These are phyloP conservation scores for Macroglossus sobrinus DNA, from an alignment of 2,113 vertebrate genomes.

Conservation along the genomic window DNA sequence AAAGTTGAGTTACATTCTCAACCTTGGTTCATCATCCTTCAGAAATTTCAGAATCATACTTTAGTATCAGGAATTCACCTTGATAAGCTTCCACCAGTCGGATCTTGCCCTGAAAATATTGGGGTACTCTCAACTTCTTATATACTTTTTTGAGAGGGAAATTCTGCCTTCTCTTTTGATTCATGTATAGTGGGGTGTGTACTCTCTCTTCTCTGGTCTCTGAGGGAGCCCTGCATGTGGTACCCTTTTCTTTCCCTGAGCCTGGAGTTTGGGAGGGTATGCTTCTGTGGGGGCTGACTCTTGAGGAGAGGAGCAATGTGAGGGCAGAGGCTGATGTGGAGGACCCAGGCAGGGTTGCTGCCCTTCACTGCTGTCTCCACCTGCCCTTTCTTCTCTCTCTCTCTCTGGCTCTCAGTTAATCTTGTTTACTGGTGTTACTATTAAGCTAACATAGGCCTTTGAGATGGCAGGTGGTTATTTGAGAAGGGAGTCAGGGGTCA, in stretches of 20 bases:
- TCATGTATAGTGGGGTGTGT: not conserved
- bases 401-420: conserved; percentile 30
- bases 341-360: not conserved
- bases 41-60: not conserved
- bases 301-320: not conserved
- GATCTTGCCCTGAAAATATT: not conserved
- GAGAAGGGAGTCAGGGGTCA: not conserved
- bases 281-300: not conserved
- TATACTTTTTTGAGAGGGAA: not conserved
- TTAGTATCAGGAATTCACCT: not conserved
- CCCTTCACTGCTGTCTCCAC: not conserved
- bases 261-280: not conserved
- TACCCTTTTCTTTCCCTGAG: not conserved
- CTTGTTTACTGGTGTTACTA: conserved; percentile 27
- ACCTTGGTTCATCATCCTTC: not conserved
- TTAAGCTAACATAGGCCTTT: not conserved
- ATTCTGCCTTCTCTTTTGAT: not conserved
- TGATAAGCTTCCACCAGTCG: not conserved
- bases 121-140: not conserved
- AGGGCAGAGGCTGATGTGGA: not conserved
- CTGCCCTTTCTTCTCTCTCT: not conserved
- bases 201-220: not conserved
- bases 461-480: not conserved
- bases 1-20: not conserved
- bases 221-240: not conserved